A percentile compares a stretch with the other conserved stretches of the same genome.
Evolutionary conservation across 2,113 vertebrate genomes (phyloP).

Genomic region (Calonectris borealis): DNA sequence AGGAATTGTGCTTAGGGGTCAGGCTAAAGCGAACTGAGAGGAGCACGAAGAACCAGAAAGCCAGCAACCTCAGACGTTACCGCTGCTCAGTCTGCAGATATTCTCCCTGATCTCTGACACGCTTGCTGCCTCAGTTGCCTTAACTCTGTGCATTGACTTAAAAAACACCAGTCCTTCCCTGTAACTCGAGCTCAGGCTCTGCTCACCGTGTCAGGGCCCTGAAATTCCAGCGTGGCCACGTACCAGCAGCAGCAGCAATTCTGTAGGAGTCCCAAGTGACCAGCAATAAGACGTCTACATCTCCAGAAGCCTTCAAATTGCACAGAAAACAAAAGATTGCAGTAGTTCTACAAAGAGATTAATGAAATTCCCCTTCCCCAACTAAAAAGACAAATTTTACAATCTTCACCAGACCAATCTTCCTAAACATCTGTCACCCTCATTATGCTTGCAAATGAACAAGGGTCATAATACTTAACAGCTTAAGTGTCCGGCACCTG

Average conservation of each 20-base stretch:
- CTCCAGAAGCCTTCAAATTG: not conserved
- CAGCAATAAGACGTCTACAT: accelerated
- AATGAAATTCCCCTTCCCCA: not conserved
- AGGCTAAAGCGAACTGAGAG: not conserved
- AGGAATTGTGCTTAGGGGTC: not conserved
- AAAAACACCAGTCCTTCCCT: slow-evolving; percentile 51
- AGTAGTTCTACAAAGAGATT: not conserved
- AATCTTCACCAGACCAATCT: not conserved
- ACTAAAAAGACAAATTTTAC: not conserved
- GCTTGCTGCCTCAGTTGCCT: not conserved
- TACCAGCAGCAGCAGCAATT: slow-evolving; percentile 54
- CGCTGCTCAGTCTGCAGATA: not conserved
- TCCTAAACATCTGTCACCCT: not conserved
- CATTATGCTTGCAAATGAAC: not conserved
- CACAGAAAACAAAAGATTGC: not conserved
- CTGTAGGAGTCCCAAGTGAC: not conserved
- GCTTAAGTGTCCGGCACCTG: not conserved
- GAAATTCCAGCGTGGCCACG: slow-evolving; percentile 81
- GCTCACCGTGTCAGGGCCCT: slow-evolving; percentile 76
- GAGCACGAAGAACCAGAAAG: not conserved
- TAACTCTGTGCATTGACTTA: not conserved
- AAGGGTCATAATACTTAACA: not conserved
- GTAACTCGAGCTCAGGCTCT: slow-evolving; percentile 74
- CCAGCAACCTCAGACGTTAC: accelerated
- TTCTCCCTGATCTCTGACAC: not conserved